These are phyloP conservation scores for Papilio gigon DNA, from an alignment of 2,888 invertebrate species.

Conservation along the genomic window DNA sequence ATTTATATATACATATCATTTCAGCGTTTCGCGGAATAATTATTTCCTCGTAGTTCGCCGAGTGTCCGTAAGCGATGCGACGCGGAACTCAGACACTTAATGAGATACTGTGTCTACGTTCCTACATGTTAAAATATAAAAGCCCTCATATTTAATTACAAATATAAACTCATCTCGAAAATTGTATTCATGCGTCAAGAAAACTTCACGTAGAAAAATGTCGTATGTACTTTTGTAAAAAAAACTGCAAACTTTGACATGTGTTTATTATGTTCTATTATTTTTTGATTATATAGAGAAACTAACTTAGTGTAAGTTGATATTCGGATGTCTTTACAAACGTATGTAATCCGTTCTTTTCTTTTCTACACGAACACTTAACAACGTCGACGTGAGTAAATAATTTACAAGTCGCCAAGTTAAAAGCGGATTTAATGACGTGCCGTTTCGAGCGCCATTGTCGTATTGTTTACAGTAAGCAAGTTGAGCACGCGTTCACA, in stretches of 20 bases:
- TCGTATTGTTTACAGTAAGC: constrained; percentile 29
- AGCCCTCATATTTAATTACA: constrained; percentile 22
- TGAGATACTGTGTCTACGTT: constrained; percentile 37
- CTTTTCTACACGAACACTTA: background rate
- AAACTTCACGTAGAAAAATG: background rate
- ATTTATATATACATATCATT: background rate
- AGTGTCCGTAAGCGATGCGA: constrained; percentile 25
- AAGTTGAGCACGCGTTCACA: constrained; percentile 30
- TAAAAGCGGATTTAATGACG: constrained; percentile 7
- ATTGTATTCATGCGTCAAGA: background rate
- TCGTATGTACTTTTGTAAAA: background rate
- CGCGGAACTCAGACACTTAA: constrained; percentile 35
- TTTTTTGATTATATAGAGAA: too few species aligned
- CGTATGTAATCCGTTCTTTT: too few species aligned
- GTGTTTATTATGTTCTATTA: background rate
- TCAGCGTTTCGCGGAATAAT: constrained; percentile 16
- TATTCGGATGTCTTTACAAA: too few species aligned
- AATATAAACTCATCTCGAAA: background rate
- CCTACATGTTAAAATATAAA: constrained; percentile 34
- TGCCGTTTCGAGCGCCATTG: constrained; percentile 4
- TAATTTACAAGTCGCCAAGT: constrained; percentile 1
- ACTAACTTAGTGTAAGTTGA: too few species aligned
- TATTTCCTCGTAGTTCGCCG: constrained; percentile 21
- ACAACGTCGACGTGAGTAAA: background rate
- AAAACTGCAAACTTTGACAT: background rate